Evolutionary conservation across 2,888 invertebrate genomes (phyloP), one percentile per base, ranked within the genome.

Genomic region (Druceiella hillmani): DNA sequence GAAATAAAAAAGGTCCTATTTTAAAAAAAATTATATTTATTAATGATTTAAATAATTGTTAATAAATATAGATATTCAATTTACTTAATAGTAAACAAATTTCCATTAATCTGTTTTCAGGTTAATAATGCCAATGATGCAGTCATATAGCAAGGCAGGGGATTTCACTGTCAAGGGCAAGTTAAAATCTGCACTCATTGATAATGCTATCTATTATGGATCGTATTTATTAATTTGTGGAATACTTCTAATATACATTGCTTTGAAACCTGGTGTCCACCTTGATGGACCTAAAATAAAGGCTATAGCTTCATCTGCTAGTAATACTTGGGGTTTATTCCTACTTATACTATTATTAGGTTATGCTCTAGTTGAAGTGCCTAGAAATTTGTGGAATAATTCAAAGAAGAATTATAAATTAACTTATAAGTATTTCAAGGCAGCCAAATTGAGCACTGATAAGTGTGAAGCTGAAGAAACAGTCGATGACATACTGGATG

Each of bases 311-410:
- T 93, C 98, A 3, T 93, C 97, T 10, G 98, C 99, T 3, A 95
- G 95, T 55, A 99, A 99, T 60, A 99, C 99, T 0, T 99, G 99
- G 99, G 99, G 99, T 39, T 70, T 99, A 35, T 94, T 98, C 60
- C 70, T 99, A 17, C 70, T 99, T 31, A 91, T 99, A 30, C 68
- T 99, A 13, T 71, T 99, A 45, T 76, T 99, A 12, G 79, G 89
- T 16, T 97, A 98, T 64, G 95, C 98, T 0, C 73, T 99, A 38
- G 97, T 99, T 0, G 97, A 98, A 67, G 89, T 99, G 3, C 91
- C 89, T 1, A 78, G 97, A 40, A 85, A 83, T 47, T 66, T 95
- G 25, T 99, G 97, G 94, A 85, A 91, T 55, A 83, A 84, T 51
- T 86, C 92, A 3, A 87, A 87, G 58, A 83, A 84, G 43, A 87